Percentiles rank a stretch among this genome's conserved stretches.
Conservation (phyloP, 2,888 invertebrate genomes). For the Lepidocyrtinus sp. region DNA sequence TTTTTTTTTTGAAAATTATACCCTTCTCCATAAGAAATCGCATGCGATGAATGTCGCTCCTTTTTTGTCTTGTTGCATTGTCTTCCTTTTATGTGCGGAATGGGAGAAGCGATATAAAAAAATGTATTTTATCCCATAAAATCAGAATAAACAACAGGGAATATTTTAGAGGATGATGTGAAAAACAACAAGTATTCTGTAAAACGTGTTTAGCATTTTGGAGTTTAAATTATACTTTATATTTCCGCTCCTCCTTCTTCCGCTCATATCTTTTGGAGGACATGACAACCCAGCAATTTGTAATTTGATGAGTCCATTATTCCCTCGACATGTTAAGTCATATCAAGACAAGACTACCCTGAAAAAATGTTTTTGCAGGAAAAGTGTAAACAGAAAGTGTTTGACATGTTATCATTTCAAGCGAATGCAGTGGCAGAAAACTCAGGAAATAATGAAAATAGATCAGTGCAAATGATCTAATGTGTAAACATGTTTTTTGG, state of each 20-base stretch:
- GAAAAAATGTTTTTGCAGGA: not conserved
- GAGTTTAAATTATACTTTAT: too few species aligned
- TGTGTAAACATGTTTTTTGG: not conserved
- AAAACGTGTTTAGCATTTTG: too few species aligned
- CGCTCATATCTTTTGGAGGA: too few species aligned
- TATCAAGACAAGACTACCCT: too few species aligned
- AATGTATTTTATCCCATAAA: not conserved
- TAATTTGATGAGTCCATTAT: slow-evolving; percentile 2
- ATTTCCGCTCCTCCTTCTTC: too few species aligned
- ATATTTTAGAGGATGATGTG: too few species aligned
- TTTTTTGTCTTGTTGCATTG: not conserved
- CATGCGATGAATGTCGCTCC: not conserved
- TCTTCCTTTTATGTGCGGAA: slow-evolving; percentile 1
- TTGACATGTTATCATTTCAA: slow-evolving; percentile 10
- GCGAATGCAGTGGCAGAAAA: not conserved
- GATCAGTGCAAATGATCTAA: not conserved
- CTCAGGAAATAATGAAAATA: not conserved
- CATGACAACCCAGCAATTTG: not conserved
- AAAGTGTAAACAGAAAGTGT: not conserved
- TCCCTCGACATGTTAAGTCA: too few species aligned
- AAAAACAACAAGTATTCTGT: too few species aligned
- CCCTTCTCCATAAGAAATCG: not conserved
- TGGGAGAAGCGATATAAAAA: not conserved
- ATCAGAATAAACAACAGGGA: too few species aligned
- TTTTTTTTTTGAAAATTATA: too few species aligned